phyloP scores from a whole-genome alignment of 2,888 invertebrate genomes.

The Branchipolynoe longqiensis region DNA sequence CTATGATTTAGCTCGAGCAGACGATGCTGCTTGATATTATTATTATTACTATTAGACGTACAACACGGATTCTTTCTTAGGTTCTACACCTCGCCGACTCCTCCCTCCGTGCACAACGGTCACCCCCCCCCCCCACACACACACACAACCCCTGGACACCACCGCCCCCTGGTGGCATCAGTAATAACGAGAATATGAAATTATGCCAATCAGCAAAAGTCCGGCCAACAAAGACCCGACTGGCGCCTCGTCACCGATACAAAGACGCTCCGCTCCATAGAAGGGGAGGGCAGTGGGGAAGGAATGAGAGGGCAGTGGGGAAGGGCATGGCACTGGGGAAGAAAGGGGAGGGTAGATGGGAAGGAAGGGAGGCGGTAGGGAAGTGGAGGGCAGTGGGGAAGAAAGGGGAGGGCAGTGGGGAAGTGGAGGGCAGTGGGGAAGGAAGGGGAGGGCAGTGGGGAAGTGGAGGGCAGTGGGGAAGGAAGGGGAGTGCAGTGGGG shows the following conservation, averaged over 20 bases:
- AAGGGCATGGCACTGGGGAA: neutral
- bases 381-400: no score
- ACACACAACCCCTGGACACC: neutral
- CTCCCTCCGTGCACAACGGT: neutral
- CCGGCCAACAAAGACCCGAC: conserved; percentile 23
- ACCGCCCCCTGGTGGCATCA: neutral
- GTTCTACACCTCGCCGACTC: no score
- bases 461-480: neutral
- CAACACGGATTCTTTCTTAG: no score
- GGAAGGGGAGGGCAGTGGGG: conserved; percentile 5
- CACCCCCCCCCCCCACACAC: neutral
- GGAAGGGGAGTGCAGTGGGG: neutral
- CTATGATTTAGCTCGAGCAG: no score
- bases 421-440: no score
- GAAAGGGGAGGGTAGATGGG: no score
- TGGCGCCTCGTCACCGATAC: conserved; percentile 30
- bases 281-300: neutral
- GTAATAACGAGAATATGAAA: conserved; percentile 52
- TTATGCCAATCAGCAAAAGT: conserved; percentile 57
- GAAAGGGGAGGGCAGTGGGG: no score
- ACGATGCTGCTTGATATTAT: no score
- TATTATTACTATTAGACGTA: no score
- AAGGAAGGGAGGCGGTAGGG: no score
- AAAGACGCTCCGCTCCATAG: no score
- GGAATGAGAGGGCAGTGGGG: neutral